These are phyloP conservation scores for Mantis religiosa DNA, from an alignment of 2,888 invertebrate genomes.

Conservation along the genomic window DNA sequence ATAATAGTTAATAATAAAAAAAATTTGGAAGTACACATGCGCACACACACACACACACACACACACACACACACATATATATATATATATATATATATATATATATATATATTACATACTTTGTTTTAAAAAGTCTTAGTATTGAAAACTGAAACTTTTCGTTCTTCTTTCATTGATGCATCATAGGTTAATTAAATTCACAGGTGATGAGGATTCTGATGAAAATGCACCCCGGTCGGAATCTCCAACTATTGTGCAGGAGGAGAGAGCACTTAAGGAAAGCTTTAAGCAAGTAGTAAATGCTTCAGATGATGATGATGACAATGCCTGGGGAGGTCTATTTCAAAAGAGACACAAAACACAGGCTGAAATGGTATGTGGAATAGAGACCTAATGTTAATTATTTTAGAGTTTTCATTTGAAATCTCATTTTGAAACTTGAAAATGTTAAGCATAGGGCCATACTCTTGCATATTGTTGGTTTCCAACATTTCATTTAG, in stretches of 20 bases:
- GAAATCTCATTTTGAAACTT: not conserved
- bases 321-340: conserved; percentile 50
- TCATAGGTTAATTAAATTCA: not conserved
- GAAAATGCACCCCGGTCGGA: conserved; percentile 36
- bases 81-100: no score
- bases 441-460: no score
- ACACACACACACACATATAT: no score
- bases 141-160: no score
- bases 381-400: not conserved
- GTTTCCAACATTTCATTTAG: no score
- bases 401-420: not conserved
- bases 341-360: conserved; percentile 54
- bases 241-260: conserved; percentile 59
- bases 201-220: conserved; percentile 33
- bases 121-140: no score
- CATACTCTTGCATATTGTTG: no score
- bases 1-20: no score
- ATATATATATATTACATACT: no score
- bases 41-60: no score
- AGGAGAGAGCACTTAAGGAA: conserved; percentile 62
- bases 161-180: not conserved
- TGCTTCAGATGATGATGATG: conserved; percentile 49
- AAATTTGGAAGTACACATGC: no score
- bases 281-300: conserved; percentile 56
- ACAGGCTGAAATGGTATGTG: conserved; percentile 46